A percentile compares a stretch with the other conserved stretches of the same genome.
Evolutionary conservation across 2,888 invertebrate species (phyloP).

Genomic region (Hypolimnas misippus): DNA sequence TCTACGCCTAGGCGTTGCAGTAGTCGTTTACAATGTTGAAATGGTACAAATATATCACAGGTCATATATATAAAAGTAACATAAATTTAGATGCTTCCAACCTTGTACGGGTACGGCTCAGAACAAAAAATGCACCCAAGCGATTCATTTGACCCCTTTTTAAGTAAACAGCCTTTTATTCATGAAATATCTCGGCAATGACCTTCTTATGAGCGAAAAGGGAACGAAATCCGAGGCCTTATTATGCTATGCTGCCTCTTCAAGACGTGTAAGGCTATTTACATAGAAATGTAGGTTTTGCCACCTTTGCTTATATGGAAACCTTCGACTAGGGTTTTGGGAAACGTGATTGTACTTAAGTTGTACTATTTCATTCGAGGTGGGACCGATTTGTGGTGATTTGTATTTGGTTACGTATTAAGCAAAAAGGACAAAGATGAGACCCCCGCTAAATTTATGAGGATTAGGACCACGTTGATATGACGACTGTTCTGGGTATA

Average conservation of each 20-base stretch:
- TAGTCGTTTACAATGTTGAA: too few species aligned
- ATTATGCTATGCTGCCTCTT: slow-evolving; percentile 23
- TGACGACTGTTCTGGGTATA: too few species aligned
- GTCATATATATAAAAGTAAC: not conserved
- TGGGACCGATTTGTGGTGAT: slow-evolving; percentile 13
- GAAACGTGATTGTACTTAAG: slow-evolving; percentile 26
- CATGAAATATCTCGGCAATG: slow-evolving; percentile 25
- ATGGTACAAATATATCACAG: too few species aligned
- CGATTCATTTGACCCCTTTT: slow-evolving; percentile 18
- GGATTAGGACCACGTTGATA: too few species aligned
- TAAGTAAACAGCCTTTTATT: slow-evolving; percentile 16
- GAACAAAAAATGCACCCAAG: slow-evolving; percentile 1
- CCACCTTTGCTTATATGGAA: slow-evolving; percentile 28
- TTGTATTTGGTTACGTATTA: slow-evolving; percentile 24
- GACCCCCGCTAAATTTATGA: too few species aligned
- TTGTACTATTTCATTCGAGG: slow-evolving; percentile 11
- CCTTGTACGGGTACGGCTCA: not conserved
- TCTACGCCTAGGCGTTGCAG: too few species aligned
- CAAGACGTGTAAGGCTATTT: slow-evolving; percentile 27
- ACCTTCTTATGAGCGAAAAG: slow-evolving; percentile 27
- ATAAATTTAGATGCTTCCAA: not conserved
- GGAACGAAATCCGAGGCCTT: slow-evolving; percentile 26
- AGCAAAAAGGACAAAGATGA: slow-evolving; percentile 29
- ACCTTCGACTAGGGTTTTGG: slow-evolving; percentile 22
- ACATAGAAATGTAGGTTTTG: slow-evolving; percentile 32